phyloP scores from a whole-genome alignment of 2,113 vertebrate genomes.

The Eolophus roseicapilla region DNA sequence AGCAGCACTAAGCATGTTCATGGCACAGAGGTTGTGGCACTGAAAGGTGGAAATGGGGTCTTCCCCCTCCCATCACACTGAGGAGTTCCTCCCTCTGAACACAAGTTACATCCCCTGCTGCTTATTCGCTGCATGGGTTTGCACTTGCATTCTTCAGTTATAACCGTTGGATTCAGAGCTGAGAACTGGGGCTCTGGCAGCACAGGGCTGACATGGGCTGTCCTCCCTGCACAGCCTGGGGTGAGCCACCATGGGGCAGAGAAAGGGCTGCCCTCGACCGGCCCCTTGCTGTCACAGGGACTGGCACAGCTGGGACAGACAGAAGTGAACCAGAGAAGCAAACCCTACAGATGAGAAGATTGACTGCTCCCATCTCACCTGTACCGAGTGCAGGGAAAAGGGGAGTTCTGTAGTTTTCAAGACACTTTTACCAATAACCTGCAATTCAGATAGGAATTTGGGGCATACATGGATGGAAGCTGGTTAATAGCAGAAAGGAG shows the following conservation, averaged over 20 bases:
- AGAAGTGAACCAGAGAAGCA: constrained; percentile 8
- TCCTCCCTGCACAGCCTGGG: not conserved
- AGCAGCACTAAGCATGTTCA: constrained; percentile 21
- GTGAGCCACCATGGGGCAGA: not conserved
- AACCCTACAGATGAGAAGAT: not conserved
- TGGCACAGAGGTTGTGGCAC: constrained; percentile 25
- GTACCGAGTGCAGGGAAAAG: not conserved
- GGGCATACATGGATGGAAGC: not conserved
- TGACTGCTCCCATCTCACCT: not conserved
- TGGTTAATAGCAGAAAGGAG: constrained; percentile 29
- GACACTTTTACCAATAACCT: not conserved
- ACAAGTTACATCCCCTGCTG: not conserved
- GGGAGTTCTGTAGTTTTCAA: not conserved
- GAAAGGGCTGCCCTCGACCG: not conserved
- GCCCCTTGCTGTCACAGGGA: not conserved
- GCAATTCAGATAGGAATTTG: not conserved
- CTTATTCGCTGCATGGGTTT: not conserved
- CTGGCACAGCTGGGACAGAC: not conserved
- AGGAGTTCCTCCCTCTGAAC: not conserved
- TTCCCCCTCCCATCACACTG: not conserved
- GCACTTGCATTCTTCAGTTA: not conserved
- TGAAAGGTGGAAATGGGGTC: not conserved
- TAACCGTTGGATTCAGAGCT: not conserved
- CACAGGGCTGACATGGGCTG: not conserved
- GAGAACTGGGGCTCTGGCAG: constrained; percentile 28